phyloP scores from a whole-genome alignment of 2,888 invertebrate genomes.

The Leptinotarsa juncta region DNA sequence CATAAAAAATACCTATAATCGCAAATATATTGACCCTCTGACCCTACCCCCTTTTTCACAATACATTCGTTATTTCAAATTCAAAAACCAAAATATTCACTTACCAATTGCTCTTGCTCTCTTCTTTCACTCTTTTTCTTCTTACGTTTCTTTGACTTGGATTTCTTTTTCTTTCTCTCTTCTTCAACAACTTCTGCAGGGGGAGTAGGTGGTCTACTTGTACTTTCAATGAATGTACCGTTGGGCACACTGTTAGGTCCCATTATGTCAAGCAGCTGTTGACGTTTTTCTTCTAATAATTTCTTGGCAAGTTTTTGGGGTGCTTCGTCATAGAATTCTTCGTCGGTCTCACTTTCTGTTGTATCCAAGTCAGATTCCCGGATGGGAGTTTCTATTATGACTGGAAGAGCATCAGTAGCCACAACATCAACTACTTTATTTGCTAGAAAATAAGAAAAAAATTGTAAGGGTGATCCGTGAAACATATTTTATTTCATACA shows the following conservation, averaged over 20 bases:
- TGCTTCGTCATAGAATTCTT: conserved; percentile 88
- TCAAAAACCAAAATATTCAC: no score
- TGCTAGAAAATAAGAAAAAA: conserved; percentile 12
- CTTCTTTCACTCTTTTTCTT: conserved; percentile 67
- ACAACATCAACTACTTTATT: conserved; percentile 68
- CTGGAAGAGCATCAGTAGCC: conserved; percentile 52
- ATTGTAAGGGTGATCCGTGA: not conserved
- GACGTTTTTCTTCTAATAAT: conserved; percentile 79
- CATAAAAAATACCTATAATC: no score
- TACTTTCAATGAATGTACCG: conserved; percentile 69
- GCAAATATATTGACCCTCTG: no score
- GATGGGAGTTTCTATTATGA: conserved; percentile 70
- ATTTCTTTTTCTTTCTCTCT: conserved; percentile 73
- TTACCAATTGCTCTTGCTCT: conserved; percentile 62
- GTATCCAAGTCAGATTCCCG: conserved; percentile 88
- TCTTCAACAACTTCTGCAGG: conserved; percentile 64
- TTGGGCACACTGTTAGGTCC: conserved; percentile 68
- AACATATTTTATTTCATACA: not conserved
- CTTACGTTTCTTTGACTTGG: conserved; percentile 68
- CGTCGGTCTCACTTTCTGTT: conserved; percentile 86
- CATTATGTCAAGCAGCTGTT: conserved; percentile 75
- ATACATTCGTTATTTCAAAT: no score
- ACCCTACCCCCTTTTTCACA: no score
- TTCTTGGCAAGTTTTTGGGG: conserved; percentile 82
- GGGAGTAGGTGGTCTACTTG: conserved; percentile 76